A percentile compares a stretch with the other conserved stretches of the same genome.
Conservation (phyloP, 2,113 vertebrate genomes). For the Archilochus colubris region DNA sequence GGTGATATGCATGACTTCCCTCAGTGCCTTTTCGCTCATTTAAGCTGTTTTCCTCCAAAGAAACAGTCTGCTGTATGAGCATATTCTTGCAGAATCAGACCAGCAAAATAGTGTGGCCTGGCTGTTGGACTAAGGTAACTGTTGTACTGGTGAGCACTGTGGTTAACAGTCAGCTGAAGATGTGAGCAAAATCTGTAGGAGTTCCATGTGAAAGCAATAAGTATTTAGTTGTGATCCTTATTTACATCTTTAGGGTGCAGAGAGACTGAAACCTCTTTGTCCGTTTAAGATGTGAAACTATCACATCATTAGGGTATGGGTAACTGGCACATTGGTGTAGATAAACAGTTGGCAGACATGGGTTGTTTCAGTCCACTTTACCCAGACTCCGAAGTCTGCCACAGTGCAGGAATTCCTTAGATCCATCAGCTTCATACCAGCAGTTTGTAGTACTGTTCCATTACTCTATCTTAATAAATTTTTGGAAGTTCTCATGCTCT, state of each 20-base stretch:
- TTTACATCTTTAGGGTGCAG: neutral
- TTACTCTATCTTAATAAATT: neutral
- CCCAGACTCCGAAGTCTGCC: neutral
- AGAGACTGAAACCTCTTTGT: neutral
- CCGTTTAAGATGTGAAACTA: neutral
- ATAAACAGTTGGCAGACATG: neutral
- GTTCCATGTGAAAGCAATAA: neutral
- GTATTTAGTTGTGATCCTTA: neutral
- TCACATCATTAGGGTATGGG: neutral
- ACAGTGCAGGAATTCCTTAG: neutral
- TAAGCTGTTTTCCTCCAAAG: neutral
- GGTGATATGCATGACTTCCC: constrained; percentile 1
- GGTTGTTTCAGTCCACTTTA: neutral
- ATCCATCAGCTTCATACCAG: neutral
- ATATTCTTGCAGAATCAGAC: neutral
- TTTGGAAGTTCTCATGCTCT: neutral
- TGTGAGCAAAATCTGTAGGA: neutral
- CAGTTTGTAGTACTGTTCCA: neutral
- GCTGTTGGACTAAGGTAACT: neutral
- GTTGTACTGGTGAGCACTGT: neutral
- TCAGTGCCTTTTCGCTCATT: neutral
- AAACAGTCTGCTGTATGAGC: neutral
- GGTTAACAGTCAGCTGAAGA: neutral
- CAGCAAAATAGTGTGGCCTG: neutral
- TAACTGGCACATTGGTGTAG: neutral